Base-by-base conservation (phyloP, 2,797 vertebrate species). In the Catharus ustulatus region DNA sequence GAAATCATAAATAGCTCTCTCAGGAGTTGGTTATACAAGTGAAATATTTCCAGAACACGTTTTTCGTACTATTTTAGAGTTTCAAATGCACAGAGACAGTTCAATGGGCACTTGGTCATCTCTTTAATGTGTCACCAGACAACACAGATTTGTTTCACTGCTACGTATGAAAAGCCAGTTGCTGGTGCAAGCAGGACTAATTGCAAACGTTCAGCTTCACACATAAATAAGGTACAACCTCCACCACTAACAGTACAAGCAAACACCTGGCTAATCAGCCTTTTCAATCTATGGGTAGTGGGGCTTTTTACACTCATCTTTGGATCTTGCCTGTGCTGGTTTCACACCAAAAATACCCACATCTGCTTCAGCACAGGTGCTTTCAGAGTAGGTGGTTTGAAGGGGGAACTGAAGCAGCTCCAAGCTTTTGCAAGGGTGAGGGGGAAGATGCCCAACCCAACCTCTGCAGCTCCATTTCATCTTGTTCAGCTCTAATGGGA, bases 1-100 rank as follows among this genome's bases (percentile, higher is more conserved):
- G 73, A 75, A 89, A 85, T 73, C 81, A 88, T 59, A 96, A 95
- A 79, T 48, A 93, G 72, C 71, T 76, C 86, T 90, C 88, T 89
- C 42, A 51, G 87, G 84, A 77, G 36, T 27, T 36, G 32, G 63
- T 93, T 95, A 93, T 18, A 84, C 72, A 94, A 90, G 69, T 5
- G 1, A 72, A 92, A 11, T 57, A 54, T 19, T 90, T 91, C 94
- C 91, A 95, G 82, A 94, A 66, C 2, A 4, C 2, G 5, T 64
- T 94, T 71, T 80, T 42, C 23, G 8, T 73, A 32, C 73, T 90
- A 69, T 81, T 93, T 88, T 55, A 5, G 89, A 82, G 57, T 58
- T 90, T 86, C 51, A 58, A 91, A 77, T 38, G 43, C 32, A 52
- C 0, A 69, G n/a, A 68, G 20, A 71, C 36, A 84, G 66, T 58